These are phyloP conservation scores for Gila orcuttii DNA, from an alignment of 2,113 vertebrate genomes.

Conservation along the genomic window DNA sequence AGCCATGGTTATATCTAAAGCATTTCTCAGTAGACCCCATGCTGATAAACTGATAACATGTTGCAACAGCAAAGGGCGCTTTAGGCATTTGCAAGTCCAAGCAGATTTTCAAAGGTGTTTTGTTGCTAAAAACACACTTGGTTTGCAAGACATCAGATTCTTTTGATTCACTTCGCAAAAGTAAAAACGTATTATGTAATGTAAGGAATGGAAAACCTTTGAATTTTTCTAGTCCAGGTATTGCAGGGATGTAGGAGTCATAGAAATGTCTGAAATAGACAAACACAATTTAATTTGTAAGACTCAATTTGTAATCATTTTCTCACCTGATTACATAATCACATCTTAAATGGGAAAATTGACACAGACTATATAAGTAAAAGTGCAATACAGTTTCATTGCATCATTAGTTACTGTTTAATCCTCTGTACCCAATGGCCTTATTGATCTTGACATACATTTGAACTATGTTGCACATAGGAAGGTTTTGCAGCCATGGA, in stretches of 20 bases:
- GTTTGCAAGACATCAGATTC: not conserved
- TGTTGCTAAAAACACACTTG: not conserved
- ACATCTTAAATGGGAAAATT: not conserved
- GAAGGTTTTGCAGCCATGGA: constrained; percentile 34
- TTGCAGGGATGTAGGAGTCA: constrained; percentile 73
- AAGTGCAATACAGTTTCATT: constrained; percentile 3
- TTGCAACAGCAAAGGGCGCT: not conserved
- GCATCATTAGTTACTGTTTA: constrained; percentile 31
- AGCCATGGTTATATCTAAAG: not conserved
- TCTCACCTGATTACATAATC: not conserved
- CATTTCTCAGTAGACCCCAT: not conserved
- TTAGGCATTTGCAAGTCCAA: not conserved
- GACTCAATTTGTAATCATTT: not conserved
- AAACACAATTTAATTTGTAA: not conserved
- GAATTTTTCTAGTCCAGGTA: constrained; percentile 76
- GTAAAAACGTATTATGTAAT: not conserved
- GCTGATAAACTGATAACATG: constrained; percentile 25
- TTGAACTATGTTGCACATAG: not conserved
- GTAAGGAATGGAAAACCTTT: constrained; percentile 68
- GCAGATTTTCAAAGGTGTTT: not conserved
- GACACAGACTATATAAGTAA: not conserved
- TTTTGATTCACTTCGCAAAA: not conserved
- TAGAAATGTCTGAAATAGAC: constrained; percentile 77
- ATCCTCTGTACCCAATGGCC: not conserved
- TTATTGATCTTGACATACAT: constrained; percentile 13